Base-by-base conservation (phyloP, 1,140 invertebrate genomes). In the Drosophila auraria region DNA sequence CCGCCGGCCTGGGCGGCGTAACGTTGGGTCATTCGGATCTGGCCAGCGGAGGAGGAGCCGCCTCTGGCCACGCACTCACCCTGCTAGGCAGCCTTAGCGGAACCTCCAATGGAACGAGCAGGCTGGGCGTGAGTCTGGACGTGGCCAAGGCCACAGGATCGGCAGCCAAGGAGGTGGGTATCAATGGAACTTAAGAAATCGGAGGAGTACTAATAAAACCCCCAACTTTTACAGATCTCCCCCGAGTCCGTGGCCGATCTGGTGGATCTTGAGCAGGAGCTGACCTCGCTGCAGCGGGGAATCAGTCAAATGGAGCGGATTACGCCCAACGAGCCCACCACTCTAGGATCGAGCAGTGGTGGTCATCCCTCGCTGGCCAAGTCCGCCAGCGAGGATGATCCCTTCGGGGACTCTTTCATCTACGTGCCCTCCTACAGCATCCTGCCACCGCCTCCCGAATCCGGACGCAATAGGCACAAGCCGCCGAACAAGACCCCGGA, bases 231-330 rank as follows among this genome's bases (percentile, higher is more conserved):
- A 3, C 15, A 93, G 91, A 87, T 93, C 47, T 93, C 93, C 7
- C 93, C 93, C 0, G 93, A 93, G 45, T 94, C 94, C 11, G 95
- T 96, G 2, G 97, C 97, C 1, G 97, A 99, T 94, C 94, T 99
- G 69, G 95, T 99, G 20, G 98, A 99, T 94, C 94, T 99, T 68
- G 98, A 99, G 93, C 96, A 97, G 91, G 98, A 99, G 94, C 94
- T 99, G 60, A 97, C 96, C 78, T 97, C 96, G 57, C 94, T 99
- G 78, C 96, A 98, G 93, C 95, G 98, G 80, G 97, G 97, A 7
- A 96, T 98, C 64, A 96, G 96, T 77, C 97, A 98, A 92, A 97
- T 98, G 95, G 97, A 97, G 90, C 95, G 96, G 62, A 96, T 97
- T 33, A 97, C 96, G 6, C 97, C 97, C 7, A 96, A 96, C 15